Conservation (phyloP, 2,797 vertebrate genomes). For the Rhadinocentrus ornatus region DNA sequence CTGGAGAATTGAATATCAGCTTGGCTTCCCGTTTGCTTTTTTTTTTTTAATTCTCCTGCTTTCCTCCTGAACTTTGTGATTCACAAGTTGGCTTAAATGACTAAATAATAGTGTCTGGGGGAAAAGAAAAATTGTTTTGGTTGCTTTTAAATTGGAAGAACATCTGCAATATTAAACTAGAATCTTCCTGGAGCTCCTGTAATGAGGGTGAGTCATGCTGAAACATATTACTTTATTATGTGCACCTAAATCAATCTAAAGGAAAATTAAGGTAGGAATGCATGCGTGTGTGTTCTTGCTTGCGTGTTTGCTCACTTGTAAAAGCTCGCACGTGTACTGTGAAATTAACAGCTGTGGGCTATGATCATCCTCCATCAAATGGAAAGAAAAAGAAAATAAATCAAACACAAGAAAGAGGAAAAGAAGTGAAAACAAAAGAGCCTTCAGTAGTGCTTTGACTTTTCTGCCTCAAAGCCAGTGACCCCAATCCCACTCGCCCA, state of each 20-base stretch:
- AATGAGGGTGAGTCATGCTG: constrained; percentile 56
- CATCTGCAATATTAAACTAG: constrained; percentile 32
- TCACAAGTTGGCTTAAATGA: constrained; percentile 61
- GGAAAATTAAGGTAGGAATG: constrained; percentile 28
- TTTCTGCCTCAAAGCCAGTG: constrained; percentile 54
- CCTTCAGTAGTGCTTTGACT: constrained; percentile 45
- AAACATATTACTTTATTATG: constrained; percentile 30
- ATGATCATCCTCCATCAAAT: constrained; percentile 53
- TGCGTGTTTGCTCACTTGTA: constrained; percentile 16
- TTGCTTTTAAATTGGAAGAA: constrained; percentile 49
- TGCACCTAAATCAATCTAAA: constrained; percentile 30
- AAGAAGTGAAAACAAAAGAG: constrained; percentile 16
- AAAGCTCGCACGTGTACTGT: constrained; percentile 37
- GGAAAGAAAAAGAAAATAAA: constrained; percentile 49
- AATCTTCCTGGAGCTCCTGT: constrained; percentile 27
- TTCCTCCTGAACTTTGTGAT: constrained; percentile 45
- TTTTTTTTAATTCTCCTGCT: constrained; percentile 42
- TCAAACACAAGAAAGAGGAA: constrained; percentile 19
- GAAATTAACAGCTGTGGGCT: constrained; percentile 61
- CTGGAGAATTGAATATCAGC: constrained; percentile 65
- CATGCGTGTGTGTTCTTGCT: constrained; percentile 4
- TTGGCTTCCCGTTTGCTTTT: constrained; percentile 50
- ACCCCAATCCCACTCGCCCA: constrained; percentile 56
- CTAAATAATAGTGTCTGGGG: constrained; percentile 51
- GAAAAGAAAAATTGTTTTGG: constrained; percentile 16